Evolutionary conservation across 2,797 vertebrate species (phyloP).

Genomic region (Valencia hispanica): DNA sequence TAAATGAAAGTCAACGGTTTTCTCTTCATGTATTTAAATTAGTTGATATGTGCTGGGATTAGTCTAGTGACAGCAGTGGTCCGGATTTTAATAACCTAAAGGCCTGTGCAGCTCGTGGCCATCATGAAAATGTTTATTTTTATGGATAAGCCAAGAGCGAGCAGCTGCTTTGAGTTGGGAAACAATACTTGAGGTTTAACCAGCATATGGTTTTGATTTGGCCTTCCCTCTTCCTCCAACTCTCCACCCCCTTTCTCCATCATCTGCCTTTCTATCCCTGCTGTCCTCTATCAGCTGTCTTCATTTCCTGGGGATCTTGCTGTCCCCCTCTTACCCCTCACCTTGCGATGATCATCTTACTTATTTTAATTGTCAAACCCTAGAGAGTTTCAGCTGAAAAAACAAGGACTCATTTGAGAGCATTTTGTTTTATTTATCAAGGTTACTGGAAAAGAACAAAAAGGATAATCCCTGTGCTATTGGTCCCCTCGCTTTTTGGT

Average conservation of each 20-base stretch:
- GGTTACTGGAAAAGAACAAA: conserved; percentile 51
- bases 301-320: conserved; percentile 69
- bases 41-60: conserved; percentile 19
- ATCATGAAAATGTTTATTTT: conserved; percentile 83
- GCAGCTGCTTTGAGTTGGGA: conserved; percentile 84
- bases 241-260: conserved; percentile 54
- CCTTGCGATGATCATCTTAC: conserved; percentile 35
- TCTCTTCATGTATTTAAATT: conserved; percentile 10
- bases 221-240: conserved; percentile 46
- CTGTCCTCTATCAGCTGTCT: conserved; percentile 57
- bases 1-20: conserved; percentile 22
- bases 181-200: conserved; percentile 83
- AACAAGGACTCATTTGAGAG: conserved; percentile 62
- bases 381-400: conserved; percentile 55
- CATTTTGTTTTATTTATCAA: conserved; percentile 58
- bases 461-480: conserved; percentile 57
- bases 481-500: conserved; percentile 44
- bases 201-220: conserved; percentile 82
- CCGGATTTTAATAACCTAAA: conserved; percentile 77
- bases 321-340: conserved; percentile 43
- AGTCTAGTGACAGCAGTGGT: conserved; percentile 50
- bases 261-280: conserved; percentile 53
- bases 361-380: conserved; percentile 26
- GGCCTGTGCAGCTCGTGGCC: conserved; percentile 73
- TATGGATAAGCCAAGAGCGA: conserved; percentile 81